phyloP scores from a whole-genome alignment of 2,113 vertebrate genomes.

The Sphaerodactylus townsendi region DNA sequence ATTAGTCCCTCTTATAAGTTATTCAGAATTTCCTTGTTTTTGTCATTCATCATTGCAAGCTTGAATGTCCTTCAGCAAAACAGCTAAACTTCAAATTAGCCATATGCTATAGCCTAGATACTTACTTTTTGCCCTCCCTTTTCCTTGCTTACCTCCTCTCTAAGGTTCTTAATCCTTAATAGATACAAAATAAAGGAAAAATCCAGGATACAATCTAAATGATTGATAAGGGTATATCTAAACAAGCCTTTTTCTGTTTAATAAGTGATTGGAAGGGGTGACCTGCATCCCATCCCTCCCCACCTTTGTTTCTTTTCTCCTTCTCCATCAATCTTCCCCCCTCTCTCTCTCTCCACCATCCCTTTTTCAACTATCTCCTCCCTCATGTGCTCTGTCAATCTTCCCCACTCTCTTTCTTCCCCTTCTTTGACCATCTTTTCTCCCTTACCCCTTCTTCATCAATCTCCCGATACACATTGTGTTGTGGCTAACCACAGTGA shows the following conservation, averaged over 20 bases:
- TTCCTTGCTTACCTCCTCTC: not conserved
- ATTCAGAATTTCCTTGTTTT: not conserved
- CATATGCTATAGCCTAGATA: not conserved
- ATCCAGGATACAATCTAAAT: not conserved
- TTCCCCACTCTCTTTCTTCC: too few relatives aligned
- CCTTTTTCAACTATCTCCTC: too few relatives aligned
- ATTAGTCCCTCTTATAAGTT: not conserved
- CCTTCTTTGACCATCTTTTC: too few relatives aligned
- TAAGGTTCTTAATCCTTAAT: not conserved
- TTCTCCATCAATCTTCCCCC: too few relatives aligned
- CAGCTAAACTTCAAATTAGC: not conserved
- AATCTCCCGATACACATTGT: too few relatives aligned
- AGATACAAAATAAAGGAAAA: not conserved
- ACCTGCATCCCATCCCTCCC: too few relatives aligned
- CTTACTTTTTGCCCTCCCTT: not conserved
- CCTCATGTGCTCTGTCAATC: too few relatives aligned
- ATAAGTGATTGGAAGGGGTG: too few relatives aligned
- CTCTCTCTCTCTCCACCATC: too few relatives aligned
- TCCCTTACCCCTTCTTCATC: too few relatives aligned
- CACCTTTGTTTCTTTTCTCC: too few relatives aligned
- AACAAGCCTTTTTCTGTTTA: not conserved
- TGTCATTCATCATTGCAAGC: not conserved
- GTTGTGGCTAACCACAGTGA: too few relatives aligned
- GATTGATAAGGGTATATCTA: not conserved
- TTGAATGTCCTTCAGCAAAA: not conserved